These are phyloP conservation scores for Pyrocephalus nanus DNA, from an alignment of 2,797 vertebrate species.

Conservation along the genomic window DNA sequence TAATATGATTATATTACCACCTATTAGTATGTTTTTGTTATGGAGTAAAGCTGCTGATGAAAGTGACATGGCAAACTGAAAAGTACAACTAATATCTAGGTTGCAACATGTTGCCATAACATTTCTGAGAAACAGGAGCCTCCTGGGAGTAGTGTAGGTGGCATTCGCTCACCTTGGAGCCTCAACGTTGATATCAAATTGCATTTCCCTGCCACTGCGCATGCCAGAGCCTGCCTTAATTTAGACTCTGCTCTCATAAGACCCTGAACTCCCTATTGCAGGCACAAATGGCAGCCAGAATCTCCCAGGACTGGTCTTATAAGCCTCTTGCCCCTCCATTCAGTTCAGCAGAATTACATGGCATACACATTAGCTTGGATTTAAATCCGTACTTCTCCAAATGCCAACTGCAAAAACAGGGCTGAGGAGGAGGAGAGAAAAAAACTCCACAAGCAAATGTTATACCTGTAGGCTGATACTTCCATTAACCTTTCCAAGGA, in stretches of 20 bases:
- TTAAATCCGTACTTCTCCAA: background rate
- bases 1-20: background rate
- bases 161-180: background rate
- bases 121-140: slow-evolving; percentile 24
- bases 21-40: background rate
- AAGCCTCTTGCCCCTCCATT: background rate
- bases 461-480: background rate
- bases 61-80: slow-evolving; percentile 6
- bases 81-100: slow-evolving; percentile 22
- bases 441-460: background rate
- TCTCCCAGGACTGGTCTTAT: background rate
- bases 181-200: background rate
- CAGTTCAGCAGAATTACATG: background rate
- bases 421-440: background rate
- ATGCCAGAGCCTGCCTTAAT: slow-evolving; percentile 26
- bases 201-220: background rate
- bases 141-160: slow-evolving; percentile 29
- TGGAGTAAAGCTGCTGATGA: background rate
- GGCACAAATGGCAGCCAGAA: background rate
- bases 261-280: background rate
- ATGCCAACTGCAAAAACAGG: background rate
- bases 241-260: background rate
- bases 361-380: background rate
- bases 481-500: slow-evolving; percentile 11
- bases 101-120: slow-evolving; percentile 35